A percentile compares a stretch with the other conserved stretches of the same genome.
These are phyloP conservation scores for Fukomys damarensis DNA, from an alignment of 2,113 vertebrate species.

Conservation along the genomic window DNA sequence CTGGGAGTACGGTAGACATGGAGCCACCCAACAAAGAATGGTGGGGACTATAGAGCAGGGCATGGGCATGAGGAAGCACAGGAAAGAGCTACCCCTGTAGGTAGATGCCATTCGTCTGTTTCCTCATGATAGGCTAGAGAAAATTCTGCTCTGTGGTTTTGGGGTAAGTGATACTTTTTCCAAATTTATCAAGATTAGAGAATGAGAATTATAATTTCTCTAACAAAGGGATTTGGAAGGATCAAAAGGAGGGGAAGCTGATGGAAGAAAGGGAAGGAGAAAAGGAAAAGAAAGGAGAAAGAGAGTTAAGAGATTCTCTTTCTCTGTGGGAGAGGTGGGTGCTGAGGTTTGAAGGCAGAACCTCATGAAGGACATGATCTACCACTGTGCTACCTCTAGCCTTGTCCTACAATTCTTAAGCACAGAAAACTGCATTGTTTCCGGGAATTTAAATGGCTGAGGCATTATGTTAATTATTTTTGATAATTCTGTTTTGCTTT, in stretches of 20 bases:
- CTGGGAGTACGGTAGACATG: no score
- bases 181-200: not conserved
- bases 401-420: not conserved
- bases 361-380: not conserved
- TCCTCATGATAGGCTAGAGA: not conserved
- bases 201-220: not conserved
- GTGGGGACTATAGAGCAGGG: not conserved
- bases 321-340: not conserved
- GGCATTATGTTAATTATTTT: not conserved
- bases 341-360: not conserved
- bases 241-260: not conserved
- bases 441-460: not conserved
- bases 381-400: not conserved
- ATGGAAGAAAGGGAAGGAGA: not conserved
- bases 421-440: not conserved
- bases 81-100: not conserved
- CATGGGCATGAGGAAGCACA: accelerated
- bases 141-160: not conserved
- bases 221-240: not conserved
- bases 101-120: not conserved
- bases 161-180: not conserved
- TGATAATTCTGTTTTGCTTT: not conserved
- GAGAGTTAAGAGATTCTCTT: not conserved
- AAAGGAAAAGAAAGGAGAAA: not conserved
- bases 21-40: not conserved